A percentile compares a stretch with the other conserved stretches of the same genome.
These are phyloP conservation scores for Ia io DNA, from an alignment of 2,113 vertebrate species.

Conservation along the genomic window DNA sequence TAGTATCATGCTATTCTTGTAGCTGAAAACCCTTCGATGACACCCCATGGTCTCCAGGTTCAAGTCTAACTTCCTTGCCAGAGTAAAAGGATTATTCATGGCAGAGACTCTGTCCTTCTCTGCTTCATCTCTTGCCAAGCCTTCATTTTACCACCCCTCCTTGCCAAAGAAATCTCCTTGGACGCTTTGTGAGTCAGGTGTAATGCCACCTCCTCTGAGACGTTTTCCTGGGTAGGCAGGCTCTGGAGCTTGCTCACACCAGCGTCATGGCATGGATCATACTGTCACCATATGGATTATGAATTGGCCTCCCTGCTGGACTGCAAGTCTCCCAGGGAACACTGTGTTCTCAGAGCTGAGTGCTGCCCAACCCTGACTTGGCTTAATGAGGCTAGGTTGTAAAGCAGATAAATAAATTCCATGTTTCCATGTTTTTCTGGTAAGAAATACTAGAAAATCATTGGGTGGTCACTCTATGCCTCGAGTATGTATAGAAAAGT, in stretches of 20 bases:
- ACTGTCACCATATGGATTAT: not conserved
- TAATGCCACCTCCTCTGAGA: not conserved
- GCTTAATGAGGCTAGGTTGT: not conserved
- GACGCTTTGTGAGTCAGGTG: not conserved
- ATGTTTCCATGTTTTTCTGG: not conserved
- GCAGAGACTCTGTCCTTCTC: not conserved
- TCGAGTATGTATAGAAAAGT: not conserved
- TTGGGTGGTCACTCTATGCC: not conserved
- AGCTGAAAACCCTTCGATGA: not conserved
- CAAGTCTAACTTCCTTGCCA: not conserved
- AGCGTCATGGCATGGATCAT: rapidly evolving
- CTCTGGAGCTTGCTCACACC: not conserved
- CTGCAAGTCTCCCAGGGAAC: too few species aligned
- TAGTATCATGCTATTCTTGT: not conserved
- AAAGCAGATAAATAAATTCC: not conserved
- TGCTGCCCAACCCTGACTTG: not conserved
- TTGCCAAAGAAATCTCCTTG: not conserved
- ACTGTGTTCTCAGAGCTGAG: not conserved
- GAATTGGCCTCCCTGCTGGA: not conserved
- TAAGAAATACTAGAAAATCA: not conserved
- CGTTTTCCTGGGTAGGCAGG: not conserved
- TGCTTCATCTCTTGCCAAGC: not conserved
- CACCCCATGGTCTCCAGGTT: not conserved
- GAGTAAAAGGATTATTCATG: not conserved
- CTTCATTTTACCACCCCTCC: not conserved